Evolutionary conservation across 2,888 invertebrate genomes (phyloP), one percentile per base, ranked within the genome.

Genomic region (Eupithecia subfuscata): DNA sequence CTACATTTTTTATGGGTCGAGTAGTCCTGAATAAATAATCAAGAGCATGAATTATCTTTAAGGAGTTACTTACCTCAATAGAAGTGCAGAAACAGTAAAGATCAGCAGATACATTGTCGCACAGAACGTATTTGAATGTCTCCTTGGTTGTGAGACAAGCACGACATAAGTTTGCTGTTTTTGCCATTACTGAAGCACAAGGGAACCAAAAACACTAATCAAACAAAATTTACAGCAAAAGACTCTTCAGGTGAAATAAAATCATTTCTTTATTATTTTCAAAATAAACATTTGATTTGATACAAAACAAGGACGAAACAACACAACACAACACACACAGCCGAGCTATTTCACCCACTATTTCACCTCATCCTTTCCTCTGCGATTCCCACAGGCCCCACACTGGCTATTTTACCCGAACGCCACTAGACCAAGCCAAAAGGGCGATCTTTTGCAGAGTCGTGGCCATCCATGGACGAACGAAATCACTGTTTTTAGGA

Each of bases 51-150:
- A 16, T 18, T 8, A n/a, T n/a, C 0, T 8, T 0, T 9, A 43
- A 30, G 40, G 48, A 37, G 9, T 65, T 18, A 16, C 22, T 81
- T 85, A 95, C 95, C 89, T 94, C 85, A 48, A 95, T 78, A 16
- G 94, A 92, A 71, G 95, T 95, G 79, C 95, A 95, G 84, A 91
- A 95, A 68, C 79, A 86, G 81, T 89, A 95, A 48, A 88, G 81
- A 77, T 92, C 90, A 2, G 90, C 83, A 37, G 91, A 88, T 78
- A 93, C 88, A 80, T 92, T 91, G 60, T 91, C 85, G 79, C 86
- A 89, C 56, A 95, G 81, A 73, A 84, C 80, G 79, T 90, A 92
- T 2, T 82, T 85, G 75, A 92, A 91, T 3, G 88, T 84, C 77
- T 91, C 88, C 76, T 89, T 86, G 0, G 86, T 82, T 74, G 80